phyloP scores from a whole-genome alignment of 2,797 vertebrate genomes.

The Tenualosa ilisha region DNA sequence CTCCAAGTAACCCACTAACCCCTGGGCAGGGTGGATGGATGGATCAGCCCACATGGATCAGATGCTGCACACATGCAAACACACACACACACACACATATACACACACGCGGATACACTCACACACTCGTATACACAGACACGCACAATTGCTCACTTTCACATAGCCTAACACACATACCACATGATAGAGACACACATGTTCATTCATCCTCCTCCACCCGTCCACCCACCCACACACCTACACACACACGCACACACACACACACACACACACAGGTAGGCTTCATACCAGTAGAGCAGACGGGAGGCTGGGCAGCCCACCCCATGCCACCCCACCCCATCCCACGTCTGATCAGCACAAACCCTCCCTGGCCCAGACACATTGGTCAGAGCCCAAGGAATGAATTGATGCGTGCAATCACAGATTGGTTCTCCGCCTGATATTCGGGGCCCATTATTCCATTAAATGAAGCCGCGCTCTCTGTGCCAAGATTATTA shows the following conservation, averaged over 20 bases:
- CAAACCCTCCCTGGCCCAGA: constrained; percentile 65
- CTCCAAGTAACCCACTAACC: not conserved
- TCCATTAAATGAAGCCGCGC: constrained; percentile 78
- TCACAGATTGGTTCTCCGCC: constrained; percentile 80
- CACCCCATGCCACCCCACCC: not conserved
- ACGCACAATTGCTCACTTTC: no score
- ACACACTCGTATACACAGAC: no score
- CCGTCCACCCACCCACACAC: no score
- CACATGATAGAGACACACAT: no score
- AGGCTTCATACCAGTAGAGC: not conserved
- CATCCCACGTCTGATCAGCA: constrained; percentile 51
- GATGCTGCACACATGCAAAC: not conserved
- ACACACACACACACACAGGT: not conserved
- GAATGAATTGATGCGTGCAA: constrained; percentile 82
- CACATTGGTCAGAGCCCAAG: constrained; percentile 77
- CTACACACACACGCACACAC: not conserved
- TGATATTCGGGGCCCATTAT: constrained; percentile 80
- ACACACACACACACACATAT: no score
- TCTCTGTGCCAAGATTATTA: constrained; percentile 75
- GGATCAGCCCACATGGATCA: not conserved
- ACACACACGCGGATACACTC: no score
- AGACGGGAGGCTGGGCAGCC: not conserved
- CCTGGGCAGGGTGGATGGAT: not conserved
- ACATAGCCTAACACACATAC: no score
- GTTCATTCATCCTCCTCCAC: no score